Evolutionary conservation across 1,140 invertebrate species (phyloP), one percentile per base, ranked within the genome.

Genomic region (Wasmannia auropunctata): DNA sequence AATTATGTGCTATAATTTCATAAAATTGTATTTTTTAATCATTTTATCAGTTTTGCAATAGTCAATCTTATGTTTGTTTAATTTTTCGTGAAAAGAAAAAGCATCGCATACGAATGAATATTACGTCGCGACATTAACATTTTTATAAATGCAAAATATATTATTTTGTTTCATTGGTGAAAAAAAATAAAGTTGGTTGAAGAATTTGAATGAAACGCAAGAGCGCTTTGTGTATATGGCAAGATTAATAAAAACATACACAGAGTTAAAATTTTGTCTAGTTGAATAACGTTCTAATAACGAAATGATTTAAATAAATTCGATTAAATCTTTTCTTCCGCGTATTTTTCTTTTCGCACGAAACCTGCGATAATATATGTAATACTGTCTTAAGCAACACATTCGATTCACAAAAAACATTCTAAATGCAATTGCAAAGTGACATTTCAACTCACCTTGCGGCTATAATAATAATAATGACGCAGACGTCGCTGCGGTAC

Each of bases 391-490:
- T 31, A 2, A 19, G 3, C 16, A n/a, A 46, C 19, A 46, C n/a
- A 40, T 16, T 77, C 37, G 19, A 16, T 11, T 14, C 0, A 37
- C 0, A 6, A 43, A 54, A 10, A 80, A 43, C 3, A 77, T 43
- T 43, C 16, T 58, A 72, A n/a, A 43, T 58, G 37, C 37, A 81
- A 72, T 43, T 43, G 1, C 10, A 85, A 70, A 72, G 10, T 54
- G 14, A 58, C 8, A 60, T 80, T 31, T 54, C 1, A 8, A 93
- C 95, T 95, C 88, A 95, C 94, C 95, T 95, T 94, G 91, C 94
- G 95, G 95, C 95, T 95, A 94, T 93, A 89, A 92, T 19, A 76
- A 92, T 14, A 75, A 75, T 43, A 22, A 84, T 91, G 91, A 49
- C 86, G 91, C 91, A 91, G 93, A 93, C 92, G 92, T 93, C 93